Percentiles rank a stretch among this genome's conserved stretches.
These are phyloP conservation scores for Australoheros scitulus DNA, from an alignment of 2,113 vertebrate species.

Conservation along the genomic window DNA sequence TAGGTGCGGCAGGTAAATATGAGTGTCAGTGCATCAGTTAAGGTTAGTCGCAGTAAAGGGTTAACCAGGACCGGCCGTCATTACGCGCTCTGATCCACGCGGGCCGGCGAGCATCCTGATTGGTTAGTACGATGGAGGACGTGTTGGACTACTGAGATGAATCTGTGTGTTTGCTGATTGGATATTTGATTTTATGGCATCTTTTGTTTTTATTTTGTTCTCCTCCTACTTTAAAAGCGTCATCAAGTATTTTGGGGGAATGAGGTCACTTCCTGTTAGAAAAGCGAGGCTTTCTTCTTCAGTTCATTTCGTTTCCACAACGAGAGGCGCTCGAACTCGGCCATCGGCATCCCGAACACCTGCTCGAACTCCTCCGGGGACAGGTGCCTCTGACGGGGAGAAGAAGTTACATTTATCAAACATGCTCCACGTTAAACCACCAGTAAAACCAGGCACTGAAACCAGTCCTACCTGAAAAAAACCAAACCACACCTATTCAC, in stretches of 20 bases:
- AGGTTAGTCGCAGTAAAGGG: constrained; percentile 45
- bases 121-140: constrained; percentile 26
- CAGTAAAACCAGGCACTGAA: too few species aligned
- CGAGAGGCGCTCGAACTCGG: constrained; percentile 90
- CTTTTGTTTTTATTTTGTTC: background rate
- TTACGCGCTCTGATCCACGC: constrained; percentile 8
- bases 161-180: constrained; percentile 9
- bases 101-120: background rate
- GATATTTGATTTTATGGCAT: background rate
- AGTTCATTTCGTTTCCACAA: constrained; percentile 95
- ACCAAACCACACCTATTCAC: too few species aligned
- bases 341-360: constrained; percentile 86
- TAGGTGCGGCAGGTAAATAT: constrained; percentile 45
- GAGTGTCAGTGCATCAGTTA: constrained; percentile 47
- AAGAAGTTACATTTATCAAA: background rate
- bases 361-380: constrained; percentile 85
- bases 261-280: constrained; percentile 80
- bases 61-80: constrained; percentile 28
- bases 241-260: constrained; percentile 26
- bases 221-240: background rate
- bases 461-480: too few species aligned
- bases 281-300: constrained; percentile 93
- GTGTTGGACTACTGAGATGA: background rate
- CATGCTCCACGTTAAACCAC: background rate
- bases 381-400: constrained; percentile 84